Conservation (phyloP, 2,888 invertebrate genomes). For the Eristalis arbustorum region DNA sequence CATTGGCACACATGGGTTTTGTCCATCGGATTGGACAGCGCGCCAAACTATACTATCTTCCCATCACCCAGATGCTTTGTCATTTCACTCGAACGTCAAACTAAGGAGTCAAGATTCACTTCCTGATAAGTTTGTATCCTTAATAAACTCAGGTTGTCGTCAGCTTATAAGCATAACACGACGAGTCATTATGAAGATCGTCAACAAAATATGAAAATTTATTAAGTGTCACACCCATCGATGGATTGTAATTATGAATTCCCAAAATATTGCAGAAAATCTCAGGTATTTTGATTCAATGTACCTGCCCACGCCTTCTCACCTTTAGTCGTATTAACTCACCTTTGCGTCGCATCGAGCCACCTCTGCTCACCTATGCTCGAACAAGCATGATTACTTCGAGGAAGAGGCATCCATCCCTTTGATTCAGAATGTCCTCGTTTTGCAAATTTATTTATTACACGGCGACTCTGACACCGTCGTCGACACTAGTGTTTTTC, state of each 20-base stretch:
- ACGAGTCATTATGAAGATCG: not conserved
- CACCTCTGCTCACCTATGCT: not conserved
- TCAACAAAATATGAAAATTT: not conserved
- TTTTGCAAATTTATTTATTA: constrained; percentile 55
- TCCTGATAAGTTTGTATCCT: not conserved
- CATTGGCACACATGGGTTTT: no score
- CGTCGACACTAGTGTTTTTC: not conserved
- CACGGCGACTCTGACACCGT: not conserved
- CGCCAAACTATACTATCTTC: no score
- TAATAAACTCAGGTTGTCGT: not conserved
- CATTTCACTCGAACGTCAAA: no score
- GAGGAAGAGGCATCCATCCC: not conserved
- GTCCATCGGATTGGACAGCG: no score
- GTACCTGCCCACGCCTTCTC: not conserved
- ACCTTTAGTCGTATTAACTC: no score
- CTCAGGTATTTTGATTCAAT: not conserved
- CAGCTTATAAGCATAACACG: not conserved
- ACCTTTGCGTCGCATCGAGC: no score
- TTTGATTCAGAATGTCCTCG: constrained; percentile 25
- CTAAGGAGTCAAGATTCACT: not conserved
- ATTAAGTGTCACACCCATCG: not conserved
- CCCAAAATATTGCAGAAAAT: constrained; percentile 25
- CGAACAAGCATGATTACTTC: not conserved
- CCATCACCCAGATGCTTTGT: no score
- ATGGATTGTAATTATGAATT: constrained; percentile 40